Evolutionary conservation across 2,797 vertebrate species (phyloP).

Genomic region (Hapalemur alaotrensis): DNA sequence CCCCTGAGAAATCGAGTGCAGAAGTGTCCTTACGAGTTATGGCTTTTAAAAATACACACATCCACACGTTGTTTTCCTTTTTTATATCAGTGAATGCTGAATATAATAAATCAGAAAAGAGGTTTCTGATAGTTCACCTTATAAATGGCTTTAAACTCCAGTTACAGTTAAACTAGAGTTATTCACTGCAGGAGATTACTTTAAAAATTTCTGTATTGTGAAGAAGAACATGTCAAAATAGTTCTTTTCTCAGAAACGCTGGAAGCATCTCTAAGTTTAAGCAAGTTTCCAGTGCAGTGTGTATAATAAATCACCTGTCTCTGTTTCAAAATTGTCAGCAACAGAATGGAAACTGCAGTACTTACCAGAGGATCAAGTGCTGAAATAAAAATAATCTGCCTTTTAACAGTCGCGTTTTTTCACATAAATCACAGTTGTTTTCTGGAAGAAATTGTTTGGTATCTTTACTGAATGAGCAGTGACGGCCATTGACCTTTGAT

Average conservation of each 20-base stretch:
- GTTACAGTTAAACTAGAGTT: constrained; percentile 21
- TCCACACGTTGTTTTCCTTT: constrained; percentile 11
- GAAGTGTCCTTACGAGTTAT: constrained; percentile 7
- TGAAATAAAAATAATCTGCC: constrained; percentile 66
- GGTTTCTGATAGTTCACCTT: constrained; percentile 36
- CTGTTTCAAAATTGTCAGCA: constrained; percentile 54
- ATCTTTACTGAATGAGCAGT: constrained; percentile 27
- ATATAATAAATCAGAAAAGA: constrained; percentile 45
- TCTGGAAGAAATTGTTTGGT: constrained; percentile 45
- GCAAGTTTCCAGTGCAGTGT: constrained; percentile 56
- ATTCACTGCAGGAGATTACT: constrained; percentile 37
- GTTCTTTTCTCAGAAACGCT: constrained; percentile 61
- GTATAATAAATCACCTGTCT: constrained; percentile 68
- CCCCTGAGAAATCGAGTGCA: not conserved
- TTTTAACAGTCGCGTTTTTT: constrained; percentile 29
- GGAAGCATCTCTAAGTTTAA: constrained; percentile 46
- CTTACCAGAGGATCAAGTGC: constrained; percentile 49
- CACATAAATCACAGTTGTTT: constrained; percentile 60
- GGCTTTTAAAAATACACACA: not conserved
- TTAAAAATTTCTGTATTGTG: constrained; percentile 36
- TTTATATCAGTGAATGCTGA: constrained; percentile 1
- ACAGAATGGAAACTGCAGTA: constrained; percentile 59
- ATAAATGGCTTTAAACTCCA: constrained; percentile 30
- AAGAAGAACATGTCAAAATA: constrained; percentile 60
- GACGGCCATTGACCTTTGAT: constrained; percentile 17